Percentiles rank a stretch among this genome's conserved stretches.
phyloP scores from a whole-genome alignment of 1,140 invertebrate species.

The Tetragnatha versicolor region DNA sequence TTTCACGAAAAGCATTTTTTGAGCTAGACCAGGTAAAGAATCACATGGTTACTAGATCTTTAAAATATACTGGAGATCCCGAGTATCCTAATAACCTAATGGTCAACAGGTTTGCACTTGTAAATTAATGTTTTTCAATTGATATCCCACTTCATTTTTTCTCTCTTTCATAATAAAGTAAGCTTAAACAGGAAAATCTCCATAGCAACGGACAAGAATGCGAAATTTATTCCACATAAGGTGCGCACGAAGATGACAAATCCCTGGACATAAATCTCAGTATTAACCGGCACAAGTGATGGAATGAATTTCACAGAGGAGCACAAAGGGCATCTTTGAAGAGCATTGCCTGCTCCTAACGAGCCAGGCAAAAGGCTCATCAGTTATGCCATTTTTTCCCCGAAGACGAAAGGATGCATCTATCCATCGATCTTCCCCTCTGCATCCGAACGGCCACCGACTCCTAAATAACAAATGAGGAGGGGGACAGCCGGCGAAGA shows the following conservation, averaged over 20 bases:
- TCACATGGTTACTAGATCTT: no score
- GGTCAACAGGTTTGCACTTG: no score
- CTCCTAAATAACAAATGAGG: conserved; percentile 52
- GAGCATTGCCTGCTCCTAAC: conserved; percentile 49
- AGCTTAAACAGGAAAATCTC: no score
- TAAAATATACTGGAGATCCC: no score
- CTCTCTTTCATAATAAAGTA: no score
- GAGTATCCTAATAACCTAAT: no score
- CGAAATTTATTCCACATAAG: conserved; percentile 8
- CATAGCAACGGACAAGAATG: not conserved
- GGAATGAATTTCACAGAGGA: conserved; percentile 28
- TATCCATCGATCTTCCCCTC: conserved; percentile 49
- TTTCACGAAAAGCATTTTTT: no score
- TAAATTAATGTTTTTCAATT: no score
- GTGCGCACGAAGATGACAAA: not conserved
- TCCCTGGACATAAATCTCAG: not conserved
- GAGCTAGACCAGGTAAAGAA: no score
- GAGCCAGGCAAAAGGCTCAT: conserved; percentile 48
- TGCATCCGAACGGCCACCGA: conserved; percentile 31
- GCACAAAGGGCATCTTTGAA: conserved; percentile 54
- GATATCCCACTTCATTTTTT: no score
- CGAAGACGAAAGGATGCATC: conserved; percentile 39
- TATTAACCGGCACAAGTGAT: not conserved
- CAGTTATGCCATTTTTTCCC: conserved; percentile 42
- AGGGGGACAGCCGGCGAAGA: not conserved